Base-by-base conservation (phyloP, 2,888 invertebrate species). In the Aspidiotus destructor region DNA sequence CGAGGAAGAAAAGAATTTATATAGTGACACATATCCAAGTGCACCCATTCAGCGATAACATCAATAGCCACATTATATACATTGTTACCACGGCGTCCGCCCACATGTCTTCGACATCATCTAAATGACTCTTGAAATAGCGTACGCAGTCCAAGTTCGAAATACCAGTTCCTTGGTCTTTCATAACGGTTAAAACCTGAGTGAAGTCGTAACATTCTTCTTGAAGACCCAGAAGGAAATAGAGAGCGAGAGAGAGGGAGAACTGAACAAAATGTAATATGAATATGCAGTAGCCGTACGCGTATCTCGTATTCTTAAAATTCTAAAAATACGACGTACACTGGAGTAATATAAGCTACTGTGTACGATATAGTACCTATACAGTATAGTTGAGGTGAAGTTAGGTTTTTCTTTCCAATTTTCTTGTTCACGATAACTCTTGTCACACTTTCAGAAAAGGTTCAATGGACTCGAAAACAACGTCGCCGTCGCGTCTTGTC, bases 131-230 rank as follows among this genome's bases (percentile, higher is more conserved):
- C 58, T 48, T 67, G 60, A 67, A 54, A 54, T 48, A 57, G 60
- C 60, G 44, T 67, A 58, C 60, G 57, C 67, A 58, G 67, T 67
- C 40, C 67, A 60, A 67, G 67, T 67, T 67, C 60, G 42, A 67
- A 67, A 58, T 60, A 67, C 67, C 58, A 67, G 67, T 67, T 67
- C 57, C 16, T 16, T 57, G 42, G 58, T 60, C 58, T 67, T 41
- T 57, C 41, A 58, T 67, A 67, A 67, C 67, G 67, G 67, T 67
- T 67, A 58, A 65, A 16, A 41, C 57, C 64, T 64, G 57, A 41
- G 64, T 57, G 42, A 65, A 55, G 55, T 55, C 10, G 58, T 67
- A 67, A n/a, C 58, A 67, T 67, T 67, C 65, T 67, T 63, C 48
- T 48, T 48, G n/a, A 13, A 48, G 28, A 28, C 28, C 28, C 28